Percentiles rank a stretch among this genome's conserved stretches.
These are phyloP conservation scores for Sus scrofa DNA, from an alignment of 2,113 vertebrate genomes.

Conservation along the genomic window T2T-Sscrofa CM000819.6:63765001-63765500, in stretches of 20 bases:
- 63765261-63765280: not conserved
- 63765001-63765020: not conserved
- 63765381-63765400: not conserved
- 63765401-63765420: not conserved
- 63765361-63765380: not conserved
- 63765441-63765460: not conserved
- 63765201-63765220: not conserved
- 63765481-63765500: not conserved
- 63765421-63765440: not conserved
- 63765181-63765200: not conserved
- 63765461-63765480: slow-evolving; percentile 5
- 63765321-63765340: not conserved
- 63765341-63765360: not conserved
- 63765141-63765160: not conserved
- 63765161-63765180: not conserved
- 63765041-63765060: slow-evolving; percentile 22
- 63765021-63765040: slow-evolving; percentile 14
- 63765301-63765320: not conserved
- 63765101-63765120: slow-evolving; percentile 13
- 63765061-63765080: not conserved
- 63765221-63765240: not conserved
- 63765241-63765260: not conserved
- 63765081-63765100: not conserved
- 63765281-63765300: not conserved
- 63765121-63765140: slow-evolving; percentile 11